These are phyloP conservation scores for Phrynocephalus versicolor DNA, from an alignment of 2,113 vertebrate genomes.

Conservation along the genomic window DNA sequence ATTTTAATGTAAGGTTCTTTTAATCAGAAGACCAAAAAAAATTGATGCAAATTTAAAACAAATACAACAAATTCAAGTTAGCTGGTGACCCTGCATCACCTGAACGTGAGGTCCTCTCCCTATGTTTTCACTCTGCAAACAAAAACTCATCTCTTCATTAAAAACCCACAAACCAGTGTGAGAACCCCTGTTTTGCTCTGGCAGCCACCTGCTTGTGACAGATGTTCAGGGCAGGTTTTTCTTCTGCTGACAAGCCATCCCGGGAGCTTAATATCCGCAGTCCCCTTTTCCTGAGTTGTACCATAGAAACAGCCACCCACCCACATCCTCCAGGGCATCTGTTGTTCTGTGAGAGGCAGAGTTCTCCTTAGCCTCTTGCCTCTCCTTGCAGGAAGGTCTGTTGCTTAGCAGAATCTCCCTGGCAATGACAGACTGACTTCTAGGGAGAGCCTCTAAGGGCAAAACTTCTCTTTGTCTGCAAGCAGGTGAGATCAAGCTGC, in stretches of 20 bases:
- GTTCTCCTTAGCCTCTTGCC: not conserved
- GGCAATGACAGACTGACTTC: not conserved
- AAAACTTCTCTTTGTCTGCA: not conserved
- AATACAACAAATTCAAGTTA: not conserved
- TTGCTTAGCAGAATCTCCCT: not conserved
- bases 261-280: not conserved
- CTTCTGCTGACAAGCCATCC: not conserved
- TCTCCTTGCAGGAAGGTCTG: not conserved
- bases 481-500: not conserved
- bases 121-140: not conserved
- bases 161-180: not conserved
- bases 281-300: not conserved
- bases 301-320: slow-evolving; percentile 19
- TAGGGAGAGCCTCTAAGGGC: not conserved
- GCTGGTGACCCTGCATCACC: not conserved
- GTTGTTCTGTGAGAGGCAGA: not conserved
- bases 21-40: not conserved
- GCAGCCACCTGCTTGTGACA: not conserved
- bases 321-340: slow-evolving; percentile 15
- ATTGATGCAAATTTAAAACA: not conserved
- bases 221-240: not conserved
- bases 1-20: not conserved
- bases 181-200: not conserved
- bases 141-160: not conserved
- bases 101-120: not conserved